A percentile compares a stretch with the other conserved stretches of the same genome.
Conservation (phyloP, 2,797 vertebrate species). For the Dicrostonyx torquatus region DNA sequence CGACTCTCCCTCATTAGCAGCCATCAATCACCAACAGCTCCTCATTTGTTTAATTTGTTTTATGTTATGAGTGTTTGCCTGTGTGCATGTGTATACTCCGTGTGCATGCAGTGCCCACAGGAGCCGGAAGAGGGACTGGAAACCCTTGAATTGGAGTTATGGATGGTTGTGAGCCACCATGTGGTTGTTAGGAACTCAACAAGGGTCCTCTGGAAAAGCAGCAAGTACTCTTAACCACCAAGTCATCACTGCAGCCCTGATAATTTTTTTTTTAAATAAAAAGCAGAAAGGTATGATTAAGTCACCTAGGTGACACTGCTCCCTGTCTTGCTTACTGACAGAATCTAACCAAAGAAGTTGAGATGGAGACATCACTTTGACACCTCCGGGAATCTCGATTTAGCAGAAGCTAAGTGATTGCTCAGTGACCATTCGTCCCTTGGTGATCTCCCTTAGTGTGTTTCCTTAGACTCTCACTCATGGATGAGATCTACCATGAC, state of each 20-base stretch:
- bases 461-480: background rate
- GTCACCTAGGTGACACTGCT: background rate
- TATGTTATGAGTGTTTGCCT: background rate
- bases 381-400: background rate
- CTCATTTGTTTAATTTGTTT: background rate
- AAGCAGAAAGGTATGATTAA: background rate
- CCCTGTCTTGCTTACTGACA: fast-evolving
- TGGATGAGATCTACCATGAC: background rate
- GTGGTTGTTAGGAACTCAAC: background rate
- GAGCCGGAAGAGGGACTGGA: no score
- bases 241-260: background rate
- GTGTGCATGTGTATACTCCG: no score
- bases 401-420: background rate
- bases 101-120: background rate
- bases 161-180: background rate
- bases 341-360: no score
- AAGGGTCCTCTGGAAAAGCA: background rate
- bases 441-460: background rate
- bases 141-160: background rate
- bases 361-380: fast-evolving
- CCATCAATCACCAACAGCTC: background rate
- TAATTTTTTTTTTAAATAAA: background rate
- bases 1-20: background rate
- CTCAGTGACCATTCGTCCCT: background rate
- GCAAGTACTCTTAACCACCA: background rate